Base-by-base conservation (phyloP, 2,888 invertebrate genomes). In the Mechanitis mazaeus region DNA sequence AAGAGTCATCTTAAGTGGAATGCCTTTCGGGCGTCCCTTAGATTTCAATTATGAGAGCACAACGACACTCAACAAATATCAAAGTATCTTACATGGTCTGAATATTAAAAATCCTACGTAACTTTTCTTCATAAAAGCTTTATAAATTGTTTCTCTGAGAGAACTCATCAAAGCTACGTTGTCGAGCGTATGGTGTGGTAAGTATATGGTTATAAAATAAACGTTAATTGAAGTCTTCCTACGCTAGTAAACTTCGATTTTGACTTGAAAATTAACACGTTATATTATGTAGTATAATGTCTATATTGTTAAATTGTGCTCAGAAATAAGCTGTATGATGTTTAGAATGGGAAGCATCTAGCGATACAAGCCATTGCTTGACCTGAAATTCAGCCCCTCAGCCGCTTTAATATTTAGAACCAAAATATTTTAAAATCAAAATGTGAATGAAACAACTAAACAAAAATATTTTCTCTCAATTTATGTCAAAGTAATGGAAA, bases 241-340 rank as follows among this genome's bases (percentile, higher is more conserved):
- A 42, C 9, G 7, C 9, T 42, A 20, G 55, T 69, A 75, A 69
- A 72, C 71, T 68, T 60, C 59, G 68, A 56, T 72, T 78, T 81
- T 12, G 53, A 11, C 12, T 38, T 45, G 50, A 45, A 42, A 2
- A 28, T 28, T 20, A 3, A 46, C 53, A 65, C 68, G 3, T 42
- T 42, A 42, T 42, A 42, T 42, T 42, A 42, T 68, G 68, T 72
- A 73, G 77, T 72, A 69, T 66, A 64, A 72, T 72, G 65, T 67
- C 70, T 71, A 71, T 66, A 68, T 59, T 59, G 63, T 66, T 68
- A 50, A 50, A 7, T 9, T 28, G 2, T 9, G 2, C 61, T 66
- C 78, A 76, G 77, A 77, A 83, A 82, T 85, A 84, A 82, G 83
- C 83, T 84, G 81, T 83, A 83, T 74, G 80, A 83, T 80, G 83